These are phyloP conservation scores for Vireo griseus DNA, from an alignment of 2,797 vertebrate species.

Conservation along the genomic window DNA sequence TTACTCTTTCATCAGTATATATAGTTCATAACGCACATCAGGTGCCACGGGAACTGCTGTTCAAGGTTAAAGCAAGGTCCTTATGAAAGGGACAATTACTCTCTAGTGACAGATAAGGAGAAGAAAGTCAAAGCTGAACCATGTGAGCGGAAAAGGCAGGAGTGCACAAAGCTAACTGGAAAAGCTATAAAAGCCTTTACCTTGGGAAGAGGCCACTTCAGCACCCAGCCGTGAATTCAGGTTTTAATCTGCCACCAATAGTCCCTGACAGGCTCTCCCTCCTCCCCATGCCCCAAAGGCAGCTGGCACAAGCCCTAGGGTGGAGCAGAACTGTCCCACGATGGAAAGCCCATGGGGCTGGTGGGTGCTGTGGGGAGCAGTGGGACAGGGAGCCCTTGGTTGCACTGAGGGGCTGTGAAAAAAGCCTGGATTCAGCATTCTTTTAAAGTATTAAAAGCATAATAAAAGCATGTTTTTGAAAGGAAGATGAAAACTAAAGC, in stretches of 20 bases:
- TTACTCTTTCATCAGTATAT: slow-evolving; percentile 49
- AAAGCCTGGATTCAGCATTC: neutral
- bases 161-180: slow-evolving; percentile 33
- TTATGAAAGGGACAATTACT: slow-evolving; percentile 55
- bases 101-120: slow-evolving; percentile 36
- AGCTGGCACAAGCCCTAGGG: rapidly evolving
- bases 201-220: neutral
- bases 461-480: neutral
- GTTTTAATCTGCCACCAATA: neutral
- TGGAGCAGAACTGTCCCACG: neutral
- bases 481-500: neutral
- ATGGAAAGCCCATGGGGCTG: rapidly evolving
- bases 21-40: slow-evolving; percentile 30
- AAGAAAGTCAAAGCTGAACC: slow-evolving; percentile 44
- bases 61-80: slow-evolving; percentile 60
- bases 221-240: neutral
- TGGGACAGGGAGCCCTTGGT: rapidly evolving
- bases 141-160: neutral
- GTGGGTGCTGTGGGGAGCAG: rapidly evolving
- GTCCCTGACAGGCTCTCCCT: neutral
- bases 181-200: slow-evolving; percentile 28
- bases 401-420: neutral
- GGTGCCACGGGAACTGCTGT: slow-evolving; percentile 37
- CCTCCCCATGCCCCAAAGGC: neutral
- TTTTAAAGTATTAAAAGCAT: neutral